Evolutionary conservation across 2,888 invertebrate genomes (phyloP), one percentile per base, ranked within the genome.

Genomic region (Nezara viridula): DNA sequence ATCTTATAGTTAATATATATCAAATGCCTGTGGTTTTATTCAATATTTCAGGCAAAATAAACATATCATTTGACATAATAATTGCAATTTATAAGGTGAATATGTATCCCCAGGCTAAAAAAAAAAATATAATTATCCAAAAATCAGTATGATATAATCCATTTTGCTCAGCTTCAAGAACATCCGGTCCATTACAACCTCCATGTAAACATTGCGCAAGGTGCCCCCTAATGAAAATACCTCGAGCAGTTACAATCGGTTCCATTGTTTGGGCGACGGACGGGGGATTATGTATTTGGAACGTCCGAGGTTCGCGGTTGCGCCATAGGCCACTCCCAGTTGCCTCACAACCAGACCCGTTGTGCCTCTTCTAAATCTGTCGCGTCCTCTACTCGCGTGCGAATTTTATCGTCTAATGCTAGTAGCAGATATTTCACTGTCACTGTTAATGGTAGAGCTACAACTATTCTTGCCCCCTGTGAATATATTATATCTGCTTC

Each of bases 281-380:
- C 81, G 14, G 81, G 32, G 44, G 40, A 81, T 81, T 81, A 81
- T 81, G 81, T 81, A 81, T 81, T 21, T 81, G 81, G 81, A 81
- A 81, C 81, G 81, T 81, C 81, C 81, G 81, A 81, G 81, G 44
- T 44, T n/a, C 81, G 81, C 44, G 81, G 81, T 81, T 81, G 81
- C 44, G 81, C 44, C 44, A 81, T n/a, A n/a, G 44, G 16, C 81
- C 81, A 81, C 81, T 81, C 81, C 81, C 81, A n/a, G 44, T 81
- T 81, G n/a, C 81, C 44, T 81, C 44, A 81, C 44, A 40, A 47
- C 81, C 81, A 81, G 81, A 47, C 44, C 81, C 44, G 81, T 81
- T 73, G 24, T 44, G 81, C 81, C 81, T 81, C 81, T 81, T 81
- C 81, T 47, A 81, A 81, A 81, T 81, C 40, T 47, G 44, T 81